A percentile compares a stretch with the other conserved stretches of the same genome.
These are phyloP conservation scores for Drosophila insularis DNA, from an alignment of 1,140 invertebrate genomes.

Conservation along the genomic window DNA sequence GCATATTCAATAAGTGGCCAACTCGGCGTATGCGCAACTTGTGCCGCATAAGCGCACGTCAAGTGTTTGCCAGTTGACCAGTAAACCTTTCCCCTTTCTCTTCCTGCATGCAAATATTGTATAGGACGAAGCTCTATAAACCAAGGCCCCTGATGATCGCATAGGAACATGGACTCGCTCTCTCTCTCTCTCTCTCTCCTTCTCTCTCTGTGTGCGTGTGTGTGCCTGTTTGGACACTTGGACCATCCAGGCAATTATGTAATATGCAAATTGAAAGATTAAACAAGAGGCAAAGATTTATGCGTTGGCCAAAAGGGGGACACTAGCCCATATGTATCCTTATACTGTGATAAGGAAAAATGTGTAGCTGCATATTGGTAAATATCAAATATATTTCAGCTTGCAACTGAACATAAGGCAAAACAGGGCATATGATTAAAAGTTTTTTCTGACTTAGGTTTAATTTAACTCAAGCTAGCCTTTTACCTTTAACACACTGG, in stretches of 20 bases:
- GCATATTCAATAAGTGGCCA: slow-evolving; percentile 70
- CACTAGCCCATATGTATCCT: slow-evolving; percentile 2
- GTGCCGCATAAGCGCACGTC: slow-evolving; percentile 64
- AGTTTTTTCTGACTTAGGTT: background rate
- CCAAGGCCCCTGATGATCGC: slow-evolving; percentile 52
- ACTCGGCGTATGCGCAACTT: slow-evolving; percentile 70
- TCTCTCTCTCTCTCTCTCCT: background rate
- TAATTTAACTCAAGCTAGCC: background rate
- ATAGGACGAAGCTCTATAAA: slow-evolving; percentile 70
- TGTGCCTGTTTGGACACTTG: background rate
- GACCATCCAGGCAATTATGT: slow-evolving; percentile 64
- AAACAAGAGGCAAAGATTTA: slow-evolving; percentile 40
- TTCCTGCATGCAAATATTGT: slow-evolving; percentile 31
- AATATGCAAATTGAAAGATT: slow-evolving; percentile 80
- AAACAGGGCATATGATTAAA: background rate
- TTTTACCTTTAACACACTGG: background rate
- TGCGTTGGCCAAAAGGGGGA: slow-evolving; percentile 1
- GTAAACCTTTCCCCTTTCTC: background rate
- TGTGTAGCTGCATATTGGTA: background rate
- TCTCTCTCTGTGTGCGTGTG: too few relatives aligned
- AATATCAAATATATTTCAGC: background rate
- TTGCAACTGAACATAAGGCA: too few relatives aligned
- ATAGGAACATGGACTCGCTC: slow-evolving; percentile 18
- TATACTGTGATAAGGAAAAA: slow-evolving; percentile 10
- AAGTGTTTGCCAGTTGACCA: slow-evolving; percentile 54